Evolutionary conservation across 2,888 invertebrate species (phyloP), one percentile per base, ranked within the genome.

Genomic region (Pomacea canaliculata): DNA sequence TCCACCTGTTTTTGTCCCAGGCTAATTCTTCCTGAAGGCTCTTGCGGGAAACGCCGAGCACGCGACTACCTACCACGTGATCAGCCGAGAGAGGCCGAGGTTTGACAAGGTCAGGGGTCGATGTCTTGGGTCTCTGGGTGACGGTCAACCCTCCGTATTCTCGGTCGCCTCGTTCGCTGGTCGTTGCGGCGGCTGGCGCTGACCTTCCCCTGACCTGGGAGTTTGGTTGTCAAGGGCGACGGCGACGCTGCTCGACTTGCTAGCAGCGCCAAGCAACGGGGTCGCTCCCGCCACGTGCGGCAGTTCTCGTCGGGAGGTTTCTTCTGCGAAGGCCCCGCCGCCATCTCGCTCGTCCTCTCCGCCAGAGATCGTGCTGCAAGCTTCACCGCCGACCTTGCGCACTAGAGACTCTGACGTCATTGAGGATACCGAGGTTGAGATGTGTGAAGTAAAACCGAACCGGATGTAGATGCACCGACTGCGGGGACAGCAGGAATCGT

Each of bases 51-150:
- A 13, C 37, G 16, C 60, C 12, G 10, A 66, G 37, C 0, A 72
- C 51, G 7, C 65, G 65, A 48, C 62, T 46, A 23, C 51, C 49
- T 19, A 60, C 51, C 23, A 70, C 74, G 72, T 80, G 78, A 56
- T 80, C 79, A 3, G 79, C 79, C 0, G 78, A 78, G 48, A 80
- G 49, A 3, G 79, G 79, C 23, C 79, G 69, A 8, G 76, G 16
- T 37, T 76, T 70, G 19, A 62, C 77, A 56, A 65, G 72, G 62
- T n/a, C 19, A 56, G 16, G 16, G 51, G 10, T 56, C 37, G 37
- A 37, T 56, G 51, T 16, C 10, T 56, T 16, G 51, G 12, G 8
- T 56, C 51, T 56, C 51, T 56, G n/a, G 74, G 62, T 1, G 62
- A 18, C 56, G 62, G 23, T n/a, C 69, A 27, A 12, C 51, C 56